Base-by-base conservation (phyloP, 1,140 invertebrate species). In the Zophobas morio region DNA sequence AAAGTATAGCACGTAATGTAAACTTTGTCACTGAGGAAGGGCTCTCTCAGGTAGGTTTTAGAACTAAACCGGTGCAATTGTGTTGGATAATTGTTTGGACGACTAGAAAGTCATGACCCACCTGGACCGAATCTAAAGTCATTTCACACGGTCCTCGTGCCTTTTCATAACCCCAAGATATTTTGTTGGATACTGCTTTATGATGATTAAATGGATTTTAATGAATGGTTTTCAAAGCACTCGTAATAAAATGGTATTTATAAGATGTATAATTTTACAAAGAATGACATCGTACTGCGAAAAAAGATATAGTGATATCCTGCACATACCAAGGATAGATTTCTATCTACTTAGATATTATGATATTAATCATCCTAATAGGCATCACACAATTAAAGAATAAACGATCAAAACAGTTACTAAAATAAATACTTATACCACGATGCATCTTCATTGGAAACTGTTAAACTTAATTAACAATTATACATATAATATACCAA, bases 1-100 rank as follows among this genome's bases (percentile, higher is more conserved):
- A 78, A 80, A 80, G 72, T 80, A 78, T 78, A 80, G 74, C 76
- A 70, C 51, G 51, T 63, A 74, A 71, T 76, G 75, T 79, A 74
- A 80, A 80, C 76, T 80, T 75, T 74, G 76, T 75, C 56, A 80
- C 74, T 80, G 79, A 75, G 47, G 51, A 39, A 20, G 39, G 33
- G 34, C 6, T 47, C 1, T 35, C 34, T 35, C 46, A 71, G 37
- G 32, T 20, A 56, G 40, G 54, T 54, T 53, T 5, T 66, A n/a
- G 39, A 42, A 76, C n/a, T 42, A 36, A 51, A 49, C 39, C 40
- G 60, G 36, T 66, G 35, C 20, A 70, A 32, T n/a, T 46, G 6
- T 49, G 66, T 40, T 37, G 53, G 20, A 1, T n/a, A 33, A 70
- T 80, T 70, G 46, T 8, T 34, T 76, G 79, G 73, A 6, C 53